Conservation (phyloP, 2,888 invertebrate genomes). For the Bugula neritina region DNA sequence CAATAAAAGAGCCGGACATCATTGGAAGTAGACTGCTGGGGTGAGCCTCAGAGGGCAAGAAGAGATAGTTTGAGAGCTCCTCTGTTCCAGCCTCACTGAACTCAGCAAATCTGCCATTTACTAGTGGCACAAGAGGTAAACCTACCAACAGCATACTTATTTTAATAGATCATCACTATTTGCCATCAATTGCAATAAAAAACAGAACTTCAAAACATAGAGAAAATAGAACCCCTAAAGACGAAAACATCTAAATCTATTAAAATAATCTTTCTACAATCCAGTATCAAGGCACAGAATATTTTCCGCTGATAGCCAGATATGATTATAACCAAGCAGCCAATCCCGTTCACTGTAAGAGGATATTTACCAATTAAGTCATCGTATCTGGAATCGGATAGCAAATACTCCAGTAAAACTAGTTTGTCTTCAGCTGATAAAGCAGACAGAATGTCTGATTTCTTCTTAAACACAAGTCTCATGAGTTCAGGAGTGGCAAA, state of each 20-base stretch:
- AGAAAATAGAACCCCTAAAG: too few species aligned
- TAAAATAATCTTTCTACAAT: too few species aligned
- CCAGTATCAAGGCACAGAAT: too few species aligned
- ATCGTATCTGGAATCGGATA: background rate
- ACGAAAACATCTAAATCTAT: too few species aligned
- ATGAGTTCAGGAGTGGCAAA: conserved; percentile 24
- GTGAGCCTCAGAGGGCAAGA: conserved; percentile 26
- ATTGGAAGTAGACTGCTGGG: conserved; percentile 31
- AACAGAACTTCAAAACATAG: too few species aligned
- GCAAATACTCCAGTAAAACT: background rate
- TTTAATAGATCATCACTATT: too few species aligned
- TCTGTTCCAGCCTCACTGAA: conserved; percentile 28
- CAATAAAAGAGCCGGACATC: conserved; percentile 9
- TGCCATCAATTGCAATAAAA: too few species aligned
- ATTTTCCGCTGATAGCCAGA: too few species aligned
- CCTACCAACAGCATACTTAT: conserved; percentile 28
- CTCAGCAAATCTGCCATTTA: conserved; percentile 33
- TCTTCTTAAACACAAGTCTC: conserved; percentile 8
- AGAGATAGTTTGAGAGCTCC: background rate
- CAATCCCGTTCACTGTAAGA: too few species aligned
- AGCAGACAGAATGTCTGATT: background rate
- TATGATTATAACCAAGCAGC: too few species aligned
- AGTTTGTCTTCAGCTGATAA: conserved; percentile 3
- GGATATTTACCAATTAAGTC: background rate
- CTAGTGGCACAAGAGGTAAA: conserved; percentile 36